Evolutionary conservation across 1,140 invertebrate genomes (phyloP).

Genomic region (Aricia agestis): DNA sequence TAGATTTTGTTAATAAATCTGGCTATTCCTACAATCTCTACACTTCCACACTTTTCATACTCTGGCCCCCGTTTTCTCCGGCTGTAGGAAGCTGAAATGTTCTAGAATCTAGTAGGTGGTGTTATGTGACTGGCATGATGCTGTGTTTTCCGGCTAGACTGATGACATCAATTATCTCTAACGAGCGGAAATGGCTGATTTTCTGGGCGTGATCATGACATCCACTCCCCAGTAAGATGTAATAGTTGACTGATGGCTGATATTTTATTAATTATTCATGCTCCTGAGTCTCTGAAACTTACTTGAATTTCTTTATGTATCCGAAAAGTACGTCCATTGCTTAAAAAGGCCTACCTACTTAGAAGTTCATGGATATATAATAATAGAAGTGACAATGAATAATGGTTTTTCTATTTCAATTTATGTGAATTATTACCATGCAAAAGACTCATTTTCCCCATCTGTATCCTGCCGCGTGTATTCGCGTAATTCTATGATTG

Average conservation of each 20-base stretch:
- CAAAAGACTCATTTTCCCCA: too few species aligned
- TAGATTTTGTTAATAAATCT: too few species aligned
- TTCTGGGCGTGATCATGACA: constrained; percentile 9
- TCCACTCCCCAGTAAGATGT: not conserved
- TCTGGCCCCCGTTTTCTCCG: not conserved
- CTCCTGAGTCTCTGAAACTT: too few species aligned
- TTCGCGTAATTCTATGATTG: constrained; percentile 17
- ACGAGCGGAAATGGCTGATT: constrained; percentile 5
- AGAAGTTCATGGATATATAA: too few species aligned
- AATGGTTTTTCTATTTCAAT: too few species aligned
- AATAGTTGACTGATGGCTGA: not conserved
- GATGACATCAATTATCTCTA: constrained; percentile 13
- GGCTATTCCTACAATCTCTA: not conserved
- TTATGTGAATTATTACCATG: too few species aligned
- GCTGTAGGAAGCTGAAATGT: not conserved
- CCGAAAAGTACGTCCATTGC: too few species aligned
- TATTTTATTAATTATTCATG: not conserved
- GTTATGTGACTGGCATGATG: not conserved
- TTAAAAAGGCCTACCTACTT: too few species aligned
- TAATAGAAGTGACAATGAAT: too few species aligned
- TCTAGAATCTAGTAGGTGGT: not conserved
- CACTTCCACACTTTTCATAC: not conserved
- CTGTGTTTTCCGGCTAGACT: constrained; percentile 5
- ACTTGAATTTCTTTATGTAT: too few species aligned
- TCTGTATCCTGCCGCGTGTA: too few species aligned